These are phyloP conservation scores for Vanessa atalanta DNA, from an alignment of 1,140 invertebrate species.

Conservation along the genomic window DNA sequence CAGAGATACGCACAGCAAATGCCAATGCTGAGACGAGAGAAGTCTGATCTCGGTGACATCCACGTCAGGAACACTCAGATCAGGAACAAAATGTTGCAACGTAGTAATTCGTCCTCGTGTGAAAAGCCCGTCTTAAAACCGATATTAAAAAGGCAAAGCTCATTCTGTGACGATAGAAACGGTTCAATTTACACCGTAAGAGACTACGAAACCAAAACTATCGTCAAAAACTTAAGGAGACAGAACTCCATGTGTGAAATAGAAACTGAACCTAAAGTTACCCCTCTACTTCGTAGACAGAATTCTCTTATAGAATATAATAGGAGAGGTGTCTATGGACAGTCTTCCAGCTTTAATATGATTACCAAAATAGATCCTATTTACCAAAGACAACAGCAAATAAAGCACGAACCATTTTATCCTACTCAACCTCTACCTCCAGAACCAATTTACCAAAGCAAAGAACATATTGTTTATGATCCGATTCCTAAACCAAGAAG, in stretches of 20 bases:
- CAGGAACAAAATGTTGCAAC: constrained; percentile 75
- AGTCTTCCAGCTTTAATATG: constrained; percentile 77
- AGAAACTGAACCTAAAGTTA: constrained; percentile 80
- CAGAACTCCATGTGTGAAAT: constrained; percentile 80
- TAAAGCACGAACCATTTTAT: constrained; percentile 77
- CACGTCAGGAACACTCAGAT: constrained; percentile 72
- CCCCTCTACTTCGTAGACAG: constrained; percentile 77
- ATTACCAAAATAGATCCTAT: constrained; percentile 81
- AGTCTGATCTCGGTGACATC: constrained; percentile 70
- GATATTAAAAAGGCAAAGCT: constrained; percentile 78
- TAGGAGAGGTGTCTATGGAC: constrained; percentile 71
- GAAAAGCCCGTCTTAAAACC: constrained; percentile 76
- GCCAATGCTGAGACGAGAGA: constrained; percentile 73
- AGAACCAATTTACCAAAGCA: constrained; percentile 78
- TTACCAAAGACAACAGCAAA: constrained; percentile 79
- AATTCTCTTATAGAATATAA: constrained; percentile 80
- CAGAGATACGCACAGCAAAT: constrained; percentile 62
- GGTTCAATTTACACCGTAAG: constrained; percentile 69
- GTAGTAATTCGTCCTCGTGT: constrained; percentile 79
- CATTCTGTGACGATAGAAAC: constrained; percentile 76
- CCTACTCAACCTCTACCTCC: constrained; percentile 77
- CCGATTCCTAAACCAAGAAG: constrained; percentile 77
- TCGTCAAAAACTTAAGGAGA: constrained; percentile 63
- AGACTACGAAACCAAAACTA: constrained; percentile 73
- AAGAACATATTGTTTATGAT: constrained; percentile 75